A percentile compares a stretch with the other conserved stretches of the same genome.
Conservation (phyloP, 2,797 vertebrate species). For the Podargus strigoides region DNA sequence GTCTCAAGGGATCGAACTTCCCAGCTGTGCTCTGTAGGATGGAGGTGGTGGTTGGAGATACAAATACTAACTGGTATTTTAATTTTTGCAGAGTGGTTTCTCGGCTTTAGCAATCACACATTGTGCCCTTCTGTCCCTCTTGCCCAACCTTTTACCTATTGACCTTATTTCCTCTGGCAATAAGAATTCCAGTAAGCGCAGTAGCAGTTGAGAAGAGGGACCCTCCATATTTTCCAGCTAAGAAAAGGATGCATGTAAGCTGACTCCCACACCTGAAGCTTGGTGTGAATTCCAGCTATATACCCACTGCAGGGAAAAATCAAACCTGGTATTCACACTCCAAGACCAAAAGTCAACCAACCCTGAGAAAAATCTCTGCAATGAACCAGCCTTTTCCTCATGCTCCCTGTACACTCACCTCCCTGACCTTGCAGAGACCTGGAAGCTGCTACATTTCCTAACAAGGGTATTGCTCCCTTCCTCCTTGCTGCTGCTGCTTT, state of each 20-base stretch:
- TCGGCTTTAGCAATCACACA: not conserved
- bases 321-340: accelerated
- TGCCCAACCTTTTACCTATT: too few relatives aligned
- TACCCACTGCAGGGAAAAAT: not conserved
- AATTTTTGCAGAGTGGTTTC: not conserved
- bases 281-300: not conserved
- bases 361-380: not conserved
- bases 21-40: not conserved
- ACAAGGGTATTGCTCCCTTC: not conserved
- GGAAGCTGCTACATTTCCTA: not conserved
- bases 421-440: not conserved
- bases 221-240: accelerated
- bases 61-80: accelerated
- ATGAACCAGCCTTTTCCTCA: not conserved
- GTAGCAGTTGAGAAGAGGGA: not conserved
- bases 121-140: not conserved
- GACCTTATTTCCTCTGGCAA: not conserved
- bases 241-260: not conserved
- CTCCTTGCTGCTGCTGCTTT: not conserved
- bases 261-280: not conserved
- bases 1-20: not conserved
- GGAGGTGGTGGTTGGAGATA: not conserved
- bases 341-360: accelerated
- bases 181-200: not conserved
- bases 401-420: not conserved